phyloP scores from a whole-genome alignment of 2,888 invertebrate genomes.

The Oegoconia quadripuncta region DNA sequence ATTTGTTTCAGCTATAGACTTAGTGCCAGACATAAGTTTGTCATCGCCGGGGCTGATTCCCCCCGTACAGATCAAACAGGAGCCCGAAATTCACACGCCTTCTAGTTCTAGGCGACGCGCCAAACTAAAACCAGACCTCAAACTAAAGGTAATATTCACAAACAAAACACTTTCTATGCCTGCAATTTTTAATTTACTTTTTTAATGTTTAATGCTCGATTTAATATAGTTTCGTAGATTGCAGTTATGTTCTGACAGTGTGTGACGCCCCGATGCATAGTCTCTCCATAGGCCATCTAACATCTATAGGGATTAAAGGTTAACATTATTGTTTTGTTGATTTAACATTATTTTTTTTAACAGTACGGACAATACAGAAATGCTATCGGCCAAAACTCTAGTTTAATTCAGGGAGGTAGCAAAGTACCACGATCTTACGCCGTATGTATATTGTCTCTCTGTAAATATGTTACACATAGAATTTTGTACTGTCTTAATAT shows the following conservation, averaged over 20 bases:
- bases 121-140: constrained; percentile 92
- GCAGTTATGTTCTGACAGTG: constrained; percentile 4
- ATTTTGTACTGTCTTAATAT: constrained; percentile 14
- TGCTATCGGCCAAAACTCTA: constrained; percentile 19
- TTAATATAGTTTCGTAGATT: constrained; percentile 1
- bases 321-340: constrained; percentile 15
- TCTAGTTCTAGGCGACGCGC: constrained; percentile 84
- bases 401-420: constrained; percentile 16
- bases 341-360: constrained; percentile 19
- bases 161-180: background rate
- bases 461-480: constrained; percentile 10
- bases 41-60: constrained; percentile 59
- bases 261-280: constrained; percentile 4
- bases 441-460: constrained; percentile 15
- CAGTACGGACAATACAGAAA: constrained; percentile 19
- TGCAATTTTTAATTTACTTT: constrained; percentile 3
- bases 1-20: constrained; percentile 26
- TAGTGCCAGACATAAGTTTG: constrained; percentile 45
- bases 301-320: constrained; percentile 2
- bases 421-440: constrained; percentile 17
- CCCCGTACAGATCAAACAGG: constrained; percentile 66
- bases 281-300: constrained; percentile 6
- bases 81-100: constrained; percentile 80
- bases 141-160: constrained; percentile 78
- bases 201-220: constrained; percentile 2